A percentile compares a stretch with the other conserved stretches of the same genome.
Evolutionary conservation across 2,888 invertebrate species (phyloP).

Genomic region (Zelleria hepariella): DNA sequence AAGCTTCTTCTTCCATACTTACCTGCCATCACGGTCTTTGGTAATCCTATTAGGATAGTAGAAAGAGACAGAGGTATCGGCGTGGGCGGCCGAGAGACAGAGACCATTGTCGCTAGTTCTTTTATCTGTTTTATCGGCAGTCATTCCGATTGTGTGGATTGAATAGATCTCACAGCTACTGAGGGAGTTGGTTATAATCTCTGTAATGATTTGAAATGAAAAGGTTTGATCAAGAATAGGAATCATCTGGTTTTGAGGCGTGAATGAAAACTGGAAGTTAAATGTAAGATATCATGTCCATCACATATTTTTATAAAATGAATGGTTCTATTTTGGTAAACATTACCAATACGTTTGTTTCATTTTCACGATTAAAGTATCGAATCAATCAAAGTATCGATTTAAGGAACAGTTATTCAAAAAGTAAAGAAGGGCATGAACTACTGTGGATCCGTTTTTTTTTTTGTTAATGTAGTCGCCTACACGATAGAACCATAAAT

Average conservation of each 20-base stretch:
- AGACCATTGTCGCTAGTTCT: slow-evolving; percentile 20
- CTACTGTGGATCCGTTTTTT: too few species aligned
- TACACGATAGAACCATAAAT: too few species aligned
- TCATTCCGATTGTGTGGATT: slow-evolving; percentile 9
- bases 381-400: too few species aligned
- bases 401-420: too few species aligned
- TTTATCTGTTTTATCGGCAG: slow-evolving; percentile 11
- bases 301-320: too few species aligned
- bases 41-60: slow-evolving; percentile 58
- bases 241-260: neutral
- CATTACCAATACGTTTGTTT: too few species aligned
- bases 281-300: neutral
- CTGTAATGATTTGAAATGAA: neutral
- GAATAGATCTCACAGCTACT: slow-evolving; percentile 16
- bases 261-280: neutral
- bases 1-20: neutral
- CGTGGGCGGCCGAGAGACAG: slow-evolving; percentile 38
- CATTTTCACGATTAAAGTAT: too few species aligned
- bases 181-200: neutral
- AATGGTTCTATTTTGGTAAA: too few species aligned
- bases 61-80: slow-evolving; percentile 22
- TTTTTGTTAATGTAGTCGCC: too few species aligned
- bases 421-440: too few species aligned
- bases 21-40: slow-evolving; percentile 51
- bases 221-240: neutral